A percentile compares a stretch with the other conserved stretches of the same genome.
Evolutionary conservation across 2,113 vertebrate genomes (phyloP).

Genomic region (Hoplias malabaricus): DNA sequence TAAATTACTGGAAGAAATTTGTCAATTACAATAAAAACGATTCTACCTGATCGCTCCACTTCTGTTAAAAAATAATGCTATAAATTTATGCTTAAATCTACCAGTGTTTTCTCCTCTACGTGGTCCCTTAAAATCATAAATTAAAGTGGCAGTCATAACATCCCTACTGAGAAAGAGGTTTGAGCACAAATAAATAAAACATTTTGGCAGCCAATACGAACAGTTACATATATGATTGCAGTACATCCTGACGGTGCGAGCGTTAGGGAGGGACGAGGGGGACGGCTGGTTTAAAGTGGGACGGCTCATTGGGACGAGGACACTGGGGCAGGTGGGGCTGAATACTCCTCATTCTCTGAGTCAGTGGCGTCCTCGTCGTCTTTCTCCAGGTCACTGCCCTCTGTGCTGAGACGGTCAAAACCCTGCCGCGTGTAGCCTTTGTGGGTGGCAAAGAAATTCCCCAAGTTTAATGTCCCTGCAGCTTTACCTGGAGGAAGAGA

Average conservation of each 20-base stretch:
- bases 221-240: constrained; percentile 83
- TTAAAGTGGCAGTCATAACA: constrained; percentile 56
- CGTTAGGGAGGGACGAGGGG: constrained; percentile 61
- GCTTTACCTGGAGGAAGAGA: constrained; percentile 79
- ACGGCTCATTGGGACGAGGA: constrained; percentile 65
- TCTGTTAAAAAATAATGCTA: constrained; percentile 32
- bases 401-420: constrained; percentile 93
- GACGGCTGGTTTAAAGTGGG: constrained; percentile 8
- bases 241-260: constrained; percentile 78
- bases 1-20: constrained; percentile 38
- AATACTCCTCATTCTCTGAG: constrained; percentile 90
- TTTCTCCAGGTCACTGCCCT: constrained; percentile 94
- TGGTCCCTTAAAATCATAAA: constrained; percentile 52
- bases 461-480: constrained; percentile 85
- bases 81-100: constrained; percentile 41
- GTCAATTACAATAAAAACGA: constrained; percentile 26
- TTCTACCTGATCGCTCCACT: background rate
- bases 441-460: constrained; percentile 91
- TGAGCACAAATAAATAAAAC: constrained; percentile 69
- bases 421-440: constrained; percentile 93
- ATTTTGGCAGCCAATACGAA: constrained; percentile 82
- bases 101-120: constrained; percentile 44
- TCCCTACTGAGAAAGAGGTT: constrained; percentile 63
- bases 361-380: constrained; percentile 89
- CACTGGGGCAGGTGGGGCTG: constrained; percentile 69